Percentiles rank a stretch among this genome's conserved stretches.
These are phyloP conservation scores for Himalopsyche anomala DNA, from an alignment of 2,888 invertebrate genomes.

Conservation along the genomic window DNA sequence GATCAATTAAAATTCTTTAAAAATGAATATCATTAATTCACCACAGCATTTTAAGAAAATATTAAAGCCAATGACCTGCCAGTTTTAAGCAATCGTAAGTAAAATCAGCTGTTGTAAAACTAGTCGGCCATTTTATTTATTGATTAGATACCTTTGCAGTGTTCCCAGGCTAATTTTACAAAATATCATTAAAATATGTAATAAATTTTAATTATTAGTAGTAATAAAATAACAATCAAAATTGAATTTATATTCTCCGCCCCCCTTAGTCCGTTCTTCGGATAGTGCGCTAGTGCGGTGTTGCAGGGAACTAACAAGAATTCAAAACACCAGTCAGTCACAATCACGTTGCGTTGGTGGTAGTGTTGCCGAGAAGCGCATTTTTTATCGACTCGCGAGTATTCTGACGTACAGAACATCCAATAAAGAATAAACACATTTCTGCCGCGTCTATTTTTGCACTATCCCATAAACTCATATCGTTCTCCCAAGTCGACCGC, in stretches of 20 bases:
- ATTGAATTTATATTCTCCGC: neutral
- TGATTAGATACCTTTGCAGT: too few relatives aligned
- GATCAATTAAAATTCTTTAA: too few relatives aligned
- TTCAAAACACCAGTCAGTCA: slow-evolving; percentile 43
- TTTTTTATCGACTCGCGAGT: slow-evolving; percentile 46
- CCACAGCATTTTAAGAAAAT: too few relatives aligned
- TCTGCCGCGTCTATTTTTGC: neutral
- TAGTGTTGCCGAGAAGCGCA: slow-evolving; percentile 40
- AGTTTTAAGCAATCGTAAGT: too few relatives aligned
- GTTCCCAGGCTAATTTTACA: too few relatives aligned
- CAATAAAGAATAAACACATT: neutral
- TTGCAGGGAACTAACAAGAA: slow-evolving; percentile 7
- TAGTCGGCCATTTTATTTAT: too few relatives aligned
- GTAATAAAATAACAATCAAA: slow-evolving; percentile 5
- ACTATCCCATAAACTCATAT: neutral
- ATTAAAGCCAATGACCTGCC: too few relatives aligned
- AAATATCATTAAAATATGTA: neutral
- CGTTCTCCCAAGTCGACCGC: slow-evolving; percentile 40
- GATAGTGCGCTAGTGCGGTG: slow-evolving; percentile 22
- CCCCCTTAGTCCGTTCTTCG: neutral
- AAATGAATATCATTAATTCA: too few relatives aligned
- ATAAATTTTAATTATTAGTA: slow-evolving; percentile 4
- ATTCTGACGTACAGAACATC: slow-evolving; percentile 43
- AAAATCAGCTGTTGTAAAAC: too few relatives aligned
- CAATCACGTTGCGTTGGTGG: slow-evolving; percentile 27